These are phyloP conservation scores for Trogon melanurus DNA, from an alignment of 2,113 vertebrate genomes.

Conservation along the genomic window DNA sequence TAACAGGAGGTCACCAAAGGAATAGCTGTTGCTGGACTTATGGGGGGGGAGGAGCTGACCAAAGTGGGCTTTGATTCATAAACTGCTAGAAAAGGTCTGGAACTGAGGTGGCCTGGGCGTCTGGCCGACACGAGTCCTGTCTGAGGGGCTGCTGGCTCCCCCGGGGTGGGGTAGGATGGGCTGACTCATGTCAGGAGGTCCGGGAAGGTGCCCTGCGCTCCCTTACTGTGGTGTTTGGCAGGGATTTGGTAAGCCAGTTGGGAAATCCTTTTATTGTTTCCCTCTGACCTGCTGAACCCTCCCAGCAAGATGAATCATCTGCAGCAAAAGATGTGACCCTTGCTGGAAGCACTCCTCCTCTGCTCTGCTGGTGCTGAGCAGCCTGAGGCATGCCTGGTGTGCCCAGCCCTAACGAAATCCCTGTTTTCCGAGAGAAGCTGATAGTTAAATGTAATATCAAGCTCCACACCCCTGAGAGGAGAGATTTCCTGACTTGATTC, in stretches of 20 bases:
- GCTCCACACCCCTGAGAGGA: not conserved
- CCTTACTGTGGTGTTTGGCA: conserved; percentile 8
- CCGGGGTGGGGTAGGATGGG: not conserved
- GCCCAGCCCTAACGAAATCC: not conserved
- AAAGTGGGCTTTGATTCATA: not conserved
- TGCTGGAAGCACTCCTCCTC: conserved; percentile 12
- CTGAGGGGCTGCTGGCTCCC: not conserved
- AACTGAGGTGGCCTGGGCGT: not conserved
- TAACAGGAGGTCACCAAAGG: not conserved
- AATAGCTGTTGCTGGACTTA: not conserved
- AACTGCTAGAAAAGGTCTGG: not conserved
- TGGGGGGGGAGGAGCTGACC: not conserved
- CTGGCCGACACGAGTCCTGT: not conserved
- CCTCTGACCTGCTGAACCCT: conserved; percentile 44
- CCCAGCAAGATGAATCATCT: conserved; percentile 17
- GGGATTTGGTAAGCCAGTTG: conserved; percentile 27
- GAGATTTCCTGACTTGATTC: not conserved
- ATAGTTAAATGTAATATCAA: not conserved
- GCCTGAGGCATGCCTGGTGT: not conserved
- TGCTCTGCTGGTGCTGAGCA: not conserved
- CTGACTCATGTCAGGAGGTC: conserved; percentile 10
- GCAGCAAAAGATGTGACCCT: conserved; percentile 7
- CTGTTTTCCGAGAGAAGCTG: not conserved
- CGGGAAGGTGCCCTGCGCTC: not conserved
- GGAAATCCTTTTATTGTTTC: conserved; percentile 58